Percentiles rank a stretch among this genome's conserved stretches.
Conservation (phyloP, 2,797 vertebrate genomes). For the Pagetopsis macropterus region DNA sequence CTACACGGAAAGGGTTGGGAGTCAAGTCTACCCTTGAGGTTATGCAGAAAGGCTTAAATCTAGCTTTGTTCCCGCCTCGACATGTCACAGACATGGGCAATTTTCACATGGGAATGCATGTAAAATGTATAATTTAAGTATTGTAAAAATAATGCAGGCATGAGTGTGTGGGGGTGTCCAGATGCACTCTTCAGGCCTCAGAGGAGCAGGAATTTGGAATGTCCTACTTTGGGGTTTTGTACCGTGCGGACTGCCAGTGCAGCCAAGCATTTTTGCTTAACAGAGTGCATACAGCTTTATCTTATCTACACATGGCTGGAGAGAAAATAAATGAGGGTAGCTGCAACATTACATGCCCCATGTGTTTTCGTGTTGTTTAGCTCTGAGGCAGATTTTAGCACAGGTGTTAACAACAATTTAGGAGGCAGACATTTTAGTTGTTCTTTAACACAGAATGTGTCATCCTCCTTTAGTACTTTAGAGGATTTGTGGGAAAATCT, state of each 20-base stretch:
- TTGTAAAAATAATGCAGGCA: constrained; percentile 62
- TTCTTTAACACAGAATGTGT: constrained; percentile 18
- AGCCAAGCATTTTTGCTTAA: constrained; percentile 61
- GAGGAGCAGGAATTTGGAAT: constrained; percentile 53
- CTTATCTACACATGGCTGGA: constrained; percentile 69
- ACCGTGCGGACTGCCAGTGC: constrained; percentile 38
- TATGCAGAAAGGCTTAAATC: constrained; percentile 57
- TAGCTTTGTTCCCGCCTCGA: constrained; percentile 52
- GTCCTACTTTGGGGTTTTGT: constrained; percentile 68
- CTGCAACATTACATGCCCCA: constrained; percentile 37
- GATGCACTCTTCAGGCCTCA: constrained; percentile 63
- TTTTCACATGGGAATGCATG: constrained; percentile 62
- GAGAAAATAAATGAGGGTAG: constrained; percentile 61
- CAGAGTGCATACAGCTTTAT: constrained; percentile 60
- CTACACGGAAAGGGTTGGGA: constrained; percentile 34
- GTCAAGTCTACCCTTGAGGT: constrained; percentile 59
- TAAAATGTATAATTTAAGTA: constrained; percentile 66
- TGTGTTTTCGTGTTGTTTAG: constrained; percentile 43
- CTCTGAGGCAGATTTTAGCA: constrained; percentile 50
- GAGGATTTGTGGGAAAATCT: constrained; percentile 22
- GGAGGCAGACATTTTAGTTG: constrained; percentile 15
- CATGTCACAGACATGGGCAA: constrained; percentile 64
- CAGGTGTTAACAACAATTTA: constrained; percentile 61
- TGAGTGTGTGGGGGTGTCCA: constrained; percentile 49
- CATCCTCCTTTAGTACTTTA: constrained; percentile 28